These are phyloP conservation scores for Pseudochromis fuscus DNA, from an alignment of 2,797 vertebrate species.

Conservation along the genomic window DNA sequence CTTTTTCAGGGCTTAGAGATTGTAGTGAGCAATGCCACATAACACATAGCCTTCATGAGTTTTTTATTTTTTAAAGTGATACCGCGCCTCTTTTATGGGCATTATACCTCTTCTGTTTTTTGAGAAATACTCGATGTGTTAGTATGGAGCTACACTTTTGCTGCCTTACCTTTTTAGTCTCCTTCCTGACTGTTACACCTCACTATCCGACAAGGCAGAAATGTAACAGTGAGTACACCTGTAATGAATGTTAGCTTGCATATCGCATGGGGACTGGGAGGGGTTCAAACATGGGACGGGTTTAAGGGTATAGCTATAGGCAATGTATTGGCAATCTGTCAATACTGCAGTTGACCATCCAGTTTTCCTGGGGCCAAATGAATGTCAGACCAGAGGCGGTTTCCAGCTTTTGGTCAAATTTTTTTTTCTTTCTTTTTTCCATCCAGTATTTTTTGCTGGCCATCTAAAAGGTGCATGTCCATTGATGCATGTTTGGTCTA, in stretches of 20 bases:
- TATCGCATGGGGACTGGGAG: constrained; percentile 59
- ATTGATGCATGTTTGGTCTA: too few species aligned
- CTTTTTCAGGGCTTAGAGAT: constrained; percentile 47
- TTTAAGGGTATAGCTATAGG: constrained; percentile 69
- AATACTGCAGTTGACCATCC: constrained; percentile 81
- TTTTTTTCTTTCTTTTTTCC: constrained; percentile 49
- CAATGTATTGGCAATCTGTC: constrained; percentile 71
- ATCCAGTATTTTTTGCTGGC: constrained; percentile 58
- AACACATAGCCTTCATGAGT: constrained; percentile 46
- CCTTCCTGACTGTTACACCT: constrained; percentile 77
- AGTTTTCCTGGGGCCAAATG: constrained; percentile 82
- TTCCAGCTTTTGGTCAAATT: constrained; percentile 68
- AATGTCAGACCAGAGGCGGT: constrained; percentile 81
- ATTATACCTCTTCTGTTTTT: constrained; percentile 46
- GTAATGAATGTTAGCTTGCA: constrained; percentile 76
- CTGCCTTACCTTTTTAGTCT: constrained; percentile 71
- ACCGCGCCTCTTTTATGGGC: constrained; percentile 37
- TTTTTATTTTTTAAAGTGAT: constrained; percentile 37
- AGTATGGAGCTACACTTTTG: constrained; percentile 55
- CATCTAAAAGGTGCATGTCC: constrained; percentile 50
- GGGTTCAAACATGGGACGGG: constrained; percentile 46
- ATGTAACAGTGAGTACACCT: constrained; percentile 63
- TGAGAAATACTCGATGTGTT: constrained; percentile 40
- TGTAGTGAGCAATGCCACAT: constrained; percentile 55
- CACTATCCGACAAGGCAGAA: constrained; percentile 73